phyloP scores from a whole-genome alignment of 2,113 vertebrate genomes.

The Laticauda laticaudata region DNA sequence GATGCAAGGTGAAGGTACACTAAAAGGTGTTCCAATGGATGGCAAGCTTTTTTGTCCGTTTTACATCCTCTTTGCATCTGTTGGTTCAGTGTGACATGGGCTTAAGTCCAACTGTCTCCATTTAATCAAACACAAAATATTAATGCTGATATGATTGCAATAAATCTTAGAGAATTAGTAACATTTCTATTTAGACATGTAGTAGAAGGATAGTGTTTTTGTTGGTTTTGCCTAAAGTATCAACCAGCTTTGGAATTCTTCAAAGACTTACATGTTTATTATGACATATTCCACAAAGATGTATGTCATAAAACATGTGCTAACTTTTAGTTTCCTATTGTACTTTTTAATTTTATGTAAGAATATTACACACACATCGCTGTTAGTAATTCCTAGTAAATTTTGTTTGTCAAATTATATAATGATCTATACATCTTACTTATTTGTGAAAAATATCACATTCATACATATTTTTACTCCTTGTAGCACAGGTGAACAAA shows the following conservation, averaged over 20 bases:
- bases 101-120: constrained; percentile 30
- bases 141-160: neutral
- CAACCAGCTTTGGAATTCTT: neutral
- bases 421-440: neutral
- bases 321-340: neutral
- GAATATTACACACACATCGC: neutral
- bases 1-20: no score
- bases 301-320: neutral
- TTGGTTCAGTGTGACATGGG: no score
- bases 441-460: neutral
- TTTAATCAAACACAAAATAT: constrained; percentile 44
- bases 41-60: no score
- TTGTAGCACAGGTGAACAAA: neutral
- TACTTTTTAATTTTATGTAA: constrained; percentile 39
- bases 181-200: neutral
- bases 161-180: constrained; percentile 37
- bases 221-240: neutral
- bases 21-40: no score
- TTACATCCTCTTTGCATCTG: no score
- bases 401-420: neutral
- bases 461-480: neutral
- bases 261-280: neutral
- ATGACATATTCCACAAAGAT: neutral
- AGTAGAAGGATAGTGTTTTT: neutral
- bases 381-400: neutral